phyloP scores from a whole-genome alignment of 2,888 invertebrate species.

The Ochropleura leucogaster region DNA sequence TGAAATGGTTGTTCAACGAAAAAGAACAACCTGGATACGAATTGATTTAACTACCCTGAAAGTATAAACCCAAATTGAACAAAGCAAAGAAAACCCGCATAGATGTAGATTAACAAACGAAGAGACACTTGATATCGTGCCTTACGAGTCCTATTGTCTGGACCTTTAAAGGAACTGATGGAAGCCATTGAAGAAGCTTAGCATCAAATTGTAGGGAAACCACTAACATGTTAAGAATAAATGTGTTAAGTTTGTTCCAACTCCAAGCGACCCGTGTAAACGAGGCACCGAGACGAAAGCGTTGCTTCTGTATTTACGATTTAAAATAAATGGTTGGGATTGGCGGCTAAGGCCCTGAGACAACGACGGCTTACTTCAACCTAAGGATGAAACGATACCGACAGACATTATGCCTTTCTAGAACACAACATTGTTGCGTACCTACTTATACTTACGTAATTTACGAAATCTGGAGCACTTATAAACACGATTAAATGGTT shows the following conservation, averaged over 20 bases:
- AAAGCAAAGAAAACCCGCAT: not conserved
- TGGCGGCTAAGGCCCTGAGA: slow-evolving; percentile 74
- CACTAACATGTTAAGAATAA: not conserved
- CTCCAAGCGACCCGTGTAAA: slow-evolving; percentile 58
- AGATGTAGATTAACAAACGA: not conserved
- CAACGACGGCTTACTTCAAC: slow-evolving; percentile 46
- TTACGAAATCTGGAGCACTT: not conserved
- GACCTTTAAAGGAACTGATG: not conserved
- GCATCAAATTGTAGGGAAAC: not conserved
- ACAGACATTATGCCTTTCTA: slow-evolving; percentile 25
- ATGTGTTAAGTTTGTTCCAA: slow-evolving; percentile 5
- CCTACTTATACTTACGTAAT: not conserved
- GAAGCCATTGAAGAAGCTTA: not conserved
- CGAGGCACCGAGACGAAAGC: slow-evolving; percentile 75
- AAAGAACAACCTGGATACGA: not conserved
- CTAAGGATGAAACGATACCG: slow-evolving; percentile 40
- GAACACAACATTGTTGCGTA: slow-evolving; percentile 21
- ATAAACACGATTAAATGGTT: not conserved
- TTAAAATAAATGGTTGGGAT: slow-evolving; percentile 83
- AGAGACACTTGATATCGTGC: not conserved
- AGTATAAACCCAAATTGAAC: not conserved
- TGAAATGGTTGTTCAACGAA: not conserved
- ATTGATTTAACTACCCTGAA: not conserved
- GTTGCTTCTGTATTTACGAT: slow-evolving; percentile 81
- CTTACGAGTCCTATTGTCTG: not conserved